Evolutionary conservation across 2,113 vertebrate genomes (phyloP).

Genomic region (Ageneiosus marmoratus): DNA sequence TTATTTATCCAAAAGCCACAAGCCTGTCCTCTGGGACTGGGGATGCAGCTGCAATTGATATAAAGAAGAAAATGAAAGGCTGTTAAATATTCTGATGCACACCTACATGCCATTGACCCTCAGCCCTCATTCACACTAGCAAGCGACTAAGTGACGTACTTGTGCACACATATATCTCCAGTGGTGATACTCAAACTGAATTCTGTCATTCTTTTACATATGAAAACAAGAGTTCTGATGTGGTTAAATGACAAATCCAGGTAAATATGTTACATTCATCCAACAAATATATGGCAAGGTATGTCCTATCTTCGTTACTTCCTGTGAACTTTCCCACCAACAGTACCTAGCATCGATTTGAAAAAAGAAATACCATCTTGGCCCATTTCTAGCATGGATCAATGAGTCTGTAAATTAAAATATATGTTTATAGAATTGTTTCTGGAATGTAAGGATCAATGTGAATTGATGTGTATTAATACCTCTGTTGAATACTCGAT

Average conservation of each 20-base stretch:
- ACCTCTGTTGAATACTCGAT: neutral
- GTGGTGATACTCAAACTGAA: neutral
- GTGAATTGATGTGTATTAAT: neutral
- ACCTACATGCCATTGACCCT: constrained; percentile 1
- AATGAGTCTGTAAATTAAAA: neutral
- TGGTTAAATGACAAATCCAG: neutral
- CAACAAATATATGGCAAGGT: neutral
- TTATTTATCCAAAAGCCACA: constrained; percentile 48
- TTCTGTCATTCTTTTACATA: neutral
- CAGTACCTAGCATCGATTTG: neutral
- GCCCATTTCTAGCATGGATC: neutral
- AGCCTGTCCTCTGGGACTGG: constrained; percentile 47
- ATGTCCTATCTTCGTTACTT: neutral
- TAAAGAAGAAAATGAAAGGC: constrained; percentile 15
- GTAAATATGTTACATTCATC: neutral
- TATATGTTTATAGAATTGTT: too few relatives aligned
- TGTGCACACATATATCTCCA: neutral
- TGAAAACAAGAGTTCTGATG: neutral
- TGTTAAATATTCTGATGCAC: constrained; percentile 6
- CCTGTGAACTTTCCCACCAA: neutral
- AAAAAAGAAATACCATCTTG: neutral
- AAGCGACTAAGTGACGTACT: neutral
- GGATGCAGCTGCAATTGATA: constrained; percentile 39
- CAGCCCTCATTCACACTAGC: neutral
- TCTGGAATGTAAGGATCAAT: neutral